A percentile compares a stretch with the other conserved stretches of the same genome.
phyloP scores from a whole-genome alignment of 2,113 vertebrate genomes.

The human (Homo sapiens) region GRCh38 chrX:138000001-138000500 shows the following conservation, averaged over 20 bases:
- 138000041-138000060: neutral
- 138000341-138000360: neutral
- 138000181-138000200: neutral
- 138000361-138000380: neutral
- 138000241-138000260: neutral
- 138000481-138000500: neutral
- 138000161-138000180: neutral
- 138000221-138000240: neutral
- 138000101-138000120: neutral
- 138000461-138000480: neutral
- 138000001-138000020: neutral
- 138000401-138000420: neutral
- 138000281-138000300: neutral
- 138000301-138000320: neutral
- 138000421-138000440: neutral
- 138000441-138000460: neutral
- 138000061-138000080: slow-evolving; percentile 28
- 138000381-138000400: neutral
- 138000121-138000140: neutral
- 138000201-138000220: neutral
- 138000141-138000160: neutral
- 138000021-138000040: neutral
- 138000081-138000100: neutral
- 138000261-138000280: neutral
- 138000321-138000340: slow-evolving; percentile 10